phyloP scores from a whole-genome alignment of 2,113 vertebrate genomes.

The Melanerpes aurifrons region DNA sequence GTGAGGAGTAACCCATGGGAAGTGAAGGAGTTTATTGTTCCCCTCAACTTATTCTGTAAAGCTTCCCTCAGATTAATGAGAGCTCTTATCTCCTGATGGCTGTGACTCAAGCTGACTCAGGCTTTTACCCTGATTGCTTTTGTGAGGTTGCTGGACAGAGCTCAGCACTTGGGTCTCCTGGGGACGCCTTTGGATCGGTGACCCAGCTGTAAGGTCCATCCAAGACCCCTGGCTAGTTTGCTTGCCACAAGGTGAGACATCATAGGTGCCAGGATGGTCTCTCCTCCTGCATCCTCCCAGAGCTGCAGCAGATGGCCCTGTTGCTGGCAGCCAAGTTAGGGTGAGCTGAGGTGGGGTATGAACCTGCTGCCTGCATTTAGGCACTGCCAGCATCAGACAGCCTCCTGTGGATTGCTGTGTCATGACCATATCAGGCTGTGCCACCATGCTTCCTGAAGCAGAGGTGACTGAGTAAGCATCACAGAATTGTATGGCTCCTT shows the following conservation, averaged over 20 bases:
- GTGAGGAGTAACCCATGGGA: not conserved
- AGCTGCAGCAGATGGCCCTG: not conserved
- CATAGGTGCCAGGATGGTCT: fast-evolving
- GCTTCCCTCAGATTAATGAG: not conserved
- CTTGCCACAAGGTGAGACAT: not conserved
- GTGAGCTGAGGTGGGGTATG: not conserved
- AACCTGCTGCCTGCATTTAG: not conserved
- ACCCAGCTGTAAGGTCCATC: not conserved
- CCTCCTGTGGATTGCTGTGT: not conserved
- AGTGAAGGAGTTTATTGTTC: not conserved
- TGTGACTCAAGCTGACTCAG: slow-evolving; percentile 47
- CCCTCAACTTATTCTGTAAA: not conserved
- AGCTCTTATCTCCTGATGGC: not conserved
- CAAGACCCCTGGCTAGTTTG: not conserved
- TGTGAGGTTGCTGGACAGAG: not conserved
- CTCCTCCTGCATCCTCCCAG: not conserved
- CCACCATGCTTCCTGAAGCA: fast-evolving
- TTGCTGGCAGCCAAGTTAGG: not conserved
- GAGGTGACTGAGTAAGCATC: not conserved
- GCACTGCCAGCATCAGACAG: not conserved
- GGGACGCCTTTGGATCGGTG: not conserved
- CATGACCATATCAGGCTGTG: fast-evolving
- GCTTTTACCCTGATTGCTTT: slow-evolving; percentile 15
- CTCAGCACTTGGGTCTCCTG: not conserved
- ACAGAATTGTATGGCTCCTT: not conserved